Evolutionary conservation across 2,797 vertebrate species (phyloP).

Genomic region (Sphenopsis melanotis): DNA sequence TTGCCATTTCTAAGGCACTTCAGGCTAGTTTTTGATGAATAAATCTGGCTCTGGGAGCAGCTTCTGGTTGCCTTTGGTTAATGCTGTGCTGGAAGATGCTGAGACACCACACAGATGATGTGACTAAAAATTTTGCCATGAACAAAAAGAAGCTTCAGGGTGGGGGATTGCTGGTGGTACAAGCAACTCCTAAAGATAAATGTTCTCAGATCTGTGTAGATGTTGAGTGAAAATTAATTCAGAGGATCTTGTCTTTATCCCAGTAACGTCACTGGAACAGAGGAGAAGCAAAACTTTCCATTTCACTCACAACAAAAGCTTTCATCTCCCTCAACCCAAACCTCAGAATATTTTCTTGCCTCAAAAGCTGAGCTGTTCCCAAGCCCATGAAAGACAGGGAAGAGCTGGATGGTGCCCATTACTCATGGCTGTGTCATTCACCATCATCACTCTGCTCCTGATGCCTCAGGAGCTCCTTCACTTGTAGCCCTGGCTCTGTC

Average conservation of each 20-base stretch:
- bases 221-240: not conserved
- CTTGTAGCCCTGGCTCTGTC: not conserved
- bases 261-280: not conserved
- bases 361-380: constrained; percentile 9
- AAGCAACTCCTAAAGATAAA: not conserved
- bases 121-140: not conserved
- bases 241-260: not conserved
- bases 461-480: not conserved
- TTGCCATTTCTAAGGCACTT: not conserved
- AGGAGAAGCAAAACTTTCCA: constrained; percentile 5
- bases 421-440: not conserved
- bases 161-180: not conserved
- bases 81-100: not conserved
- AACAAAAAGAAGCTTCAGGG: not conserved
- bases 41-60: not conserved
- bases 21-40: not conserved
- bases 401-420: not conserved
- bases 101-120: not conserved
- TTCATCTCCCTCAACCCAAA: not conserved
- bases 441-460: not conserved
- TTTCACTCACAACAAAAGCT: not conserved
- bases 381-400: not conserved
- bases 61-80: not conserved
- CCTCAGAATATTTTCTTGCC: not conserved
- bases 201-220: not conserved